Base-by-base conservation (phyloP, 2,888 invertebrate genomes). In the Aricia artaxerxes region DNA sequence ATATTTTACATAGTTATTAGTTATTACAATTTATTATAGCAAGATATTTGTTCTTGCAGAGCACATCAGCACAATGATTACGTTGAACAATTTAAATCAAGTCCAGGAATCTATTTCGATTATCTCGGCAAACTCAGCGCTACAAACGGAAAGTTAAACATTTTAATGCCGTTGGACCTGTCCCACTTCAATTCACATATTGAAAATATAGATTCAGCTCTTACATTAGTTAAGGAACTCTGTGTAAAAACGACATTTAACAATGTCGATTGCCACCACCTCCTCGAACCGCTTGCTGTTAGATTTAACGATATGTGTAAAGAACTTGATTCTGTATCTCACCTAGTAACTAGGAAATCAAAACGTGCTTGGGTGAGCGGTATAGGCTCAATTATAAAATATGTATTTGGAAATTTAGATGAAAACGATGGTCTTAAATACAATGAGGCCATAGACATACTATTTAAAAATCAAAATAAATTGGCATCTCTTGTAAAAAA, bases 331-430 rank as follows among this genome's bases (percentile, higher is more conserved):
- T 81, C 84, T 7, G 81, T 84, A 6, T 82, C 84, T 11, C 84
- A 84, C 78, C 40, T 84, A 3, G 53, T 82, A 4, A 75, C 77
- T 5, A 78, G 11, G 11, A 80, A 80, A 80, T 13, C 16, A 7
- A 83, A 82, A 79, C 80, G 84, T 4, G 81, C 84, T 2, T 84
- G 84, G 84, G 73, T 84, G 6, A 80, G 81, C 24, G 83, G 81
- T 1, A 77, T 84, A n/a, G 84, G 85, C 1, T 80, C 81, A 7
- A 40, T 82, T 1, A 78, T 82, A 11, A 85, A 84, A 82, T 78
- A 81, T 38, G 78, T 84, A n/a, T 84, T 84, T 73, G 84, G 84
- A 1, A 83, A 84, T 60, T 57, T 84, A 49, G 82, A 84, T 35
- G 84, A 84, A 79, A 75, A 84, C 11, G 84, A 84, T 73, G 84